These are phyloP conservation scores for Cephalopholis sonnerati DNA, from an alignment of 2,113 vertebrate genomes.

Conservation along the genomic window DNA sequence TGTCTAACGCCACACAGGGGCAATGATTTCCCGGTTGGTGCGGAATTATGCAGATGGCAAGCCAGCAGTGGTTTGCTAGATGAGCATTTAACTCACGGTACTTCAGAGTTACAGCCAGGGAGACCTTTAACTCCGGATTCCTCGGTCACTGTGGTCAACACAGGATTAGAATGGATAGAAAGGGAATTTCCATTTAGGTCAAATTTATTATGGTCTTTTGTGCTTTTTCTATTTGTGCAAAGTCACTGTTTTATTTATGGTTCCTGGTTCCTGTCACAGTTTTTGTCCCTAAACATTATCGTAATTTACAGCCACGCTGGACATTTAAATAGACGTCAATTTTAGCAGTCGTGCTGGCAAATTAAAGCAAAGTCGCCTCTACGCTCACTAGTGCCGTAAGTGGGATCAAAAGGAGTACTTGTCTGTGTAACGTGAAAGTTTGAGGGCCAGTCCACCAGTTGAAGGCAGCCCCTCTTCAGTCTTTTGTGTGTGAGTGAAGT, in stretches of 20 bases:
- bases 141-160: slow-evolving; percentile 71
- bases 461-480: slow-evolving; percentile 38
- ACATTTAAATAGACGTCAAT: slow-evolving; percentile 10
- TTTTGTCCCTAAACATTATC: slow-evolving; percentile 1
- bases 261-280: neutral
- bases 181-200: slow-evolving; percentile 62
- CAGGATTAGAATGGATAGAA: slow-evolving; percentile 66
- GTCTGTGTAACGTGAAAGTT: slow-evolving; percentile 12
- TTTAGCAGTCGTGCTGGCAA: slow-evolving; percentile 5
- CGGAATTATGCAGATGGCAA: slow-evolving; percentile 51
- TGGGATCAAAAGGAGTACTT: neutral
- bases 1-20: slow-evolving; percentile 18
- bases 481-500: slow-evolving; percentile 73
- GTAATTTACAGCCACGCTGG: neutral
- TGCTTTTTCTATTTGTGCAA: slow-evolving; percentile 41
- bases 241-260: slow-evolving; percentile 43
- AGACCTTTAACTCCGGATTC: slow-evolving; percentile 76
- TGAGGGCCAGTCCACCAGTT: slow-evolving; percentile 21
- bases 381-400: neutral
- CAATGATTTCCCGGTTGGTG: slow-evolving; percentile 53
- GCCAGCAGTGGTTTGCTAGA: slow-evolving; percentile 60
- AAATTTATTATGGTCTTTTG: slow-evolving; percentile 26
- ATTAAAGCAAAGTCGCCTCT: neutral
- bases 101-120: slow-evolving; percentile 68
- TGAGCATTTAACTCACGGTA: slow-evolving; percentile 61